Percentiles rank a stretch among this genome's conserved stretches.
Conservation (phyloP, 2,113 vertebrate species). For the Mola mola region DNA sequence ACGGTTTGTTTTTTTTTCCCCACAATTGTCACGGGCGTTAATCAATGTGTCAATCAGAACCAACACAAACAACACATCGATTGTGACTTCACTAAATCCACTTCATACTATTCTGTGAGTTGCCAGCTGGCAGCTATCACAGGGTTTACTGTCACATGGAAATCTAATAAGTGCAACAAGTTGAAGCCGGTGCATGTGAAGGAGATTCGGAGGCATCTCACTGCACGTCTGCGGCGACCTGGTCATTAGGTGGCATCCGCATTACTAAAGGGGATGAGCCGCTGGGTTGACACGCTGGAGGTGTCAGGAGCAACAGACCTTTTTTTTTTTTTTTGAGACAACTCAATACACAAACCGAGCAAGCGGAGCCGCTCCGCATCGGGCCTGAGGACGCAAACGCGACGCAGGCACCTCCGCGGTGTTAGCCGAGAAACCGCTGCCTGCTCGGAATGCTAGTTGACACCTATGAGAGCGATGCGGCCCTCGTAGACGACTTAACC, state of each 20-base stretch:
- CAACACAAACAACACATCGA: too few species aligned
- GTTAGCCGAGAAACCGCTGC: slow-evolving; percentile 66
- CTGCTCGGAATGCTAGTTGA: slow-evolving; percentile 67
- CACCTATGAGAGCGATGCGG: slow-evolving; percentile 65
- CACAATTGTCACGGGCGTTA: too few species aligned
- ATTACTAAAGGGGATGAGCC: not conserved
- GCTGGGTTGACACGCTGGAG: slow-evolving; percentile 4
- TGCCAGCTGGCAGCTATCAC: slow-evolving; percentile 8
- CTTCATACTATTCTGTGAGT: too few species aligned
- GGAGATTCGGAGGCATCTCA: not conserved
- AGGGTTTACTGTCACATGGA: slow-evolving; percentile 4
- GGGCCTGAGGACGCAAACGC: slow-evolving; percentile 60
- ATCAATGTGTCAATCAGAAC: too few species aligned
- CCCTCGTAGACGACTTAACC: slow-evolving; percentile 38
- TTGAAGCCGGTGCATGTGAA: slow-evolving; percentile 25
- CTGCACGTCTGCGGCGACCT: not conserved
- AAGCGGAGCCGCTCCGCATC: slow-evolving; percentile 41
- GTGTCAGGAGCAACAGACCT: slow-evolving; percentile 9
- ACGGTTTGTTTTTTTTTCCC: too few species aligned
- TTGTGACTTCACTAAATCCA: too few species aligned
- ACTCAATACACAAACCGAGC: slow-evolving; percentile 4
- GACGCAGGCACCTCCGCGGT: not conserved
- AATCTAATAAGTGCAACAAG: slow-evolving; percentile 62
- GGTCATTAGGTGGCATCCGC: not conserved
- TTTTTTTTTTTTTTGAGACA: too few species aligned